phyloP scores from a whole-genome alignment of 2,888 invertebrate species.

The Gerris lacustris region DNA sequence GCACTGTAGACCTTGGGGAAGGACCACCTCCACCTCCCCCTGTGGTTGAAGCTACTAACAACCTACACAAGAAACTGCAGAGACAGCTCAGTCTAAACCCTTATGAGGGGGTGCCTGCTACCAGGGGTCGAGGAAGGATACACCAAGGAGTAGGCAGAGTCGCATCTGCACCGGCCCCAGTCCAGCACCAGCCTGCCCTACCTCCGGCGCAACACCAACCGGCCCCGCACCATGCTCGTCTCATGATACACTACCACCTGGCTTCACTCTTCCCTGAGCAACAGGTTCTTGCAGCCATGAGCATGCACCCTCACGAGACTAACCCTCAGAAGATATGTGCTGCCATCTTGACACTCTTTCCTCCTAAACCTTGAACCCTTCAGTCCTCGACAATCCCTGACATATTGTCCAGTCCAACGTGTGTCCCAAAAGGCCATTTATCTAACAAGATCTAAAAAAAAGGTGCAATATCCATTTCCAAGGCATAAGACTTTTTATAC shows the following conservation, averaged over 20 bases:
- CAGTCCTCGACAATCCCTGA: no score
- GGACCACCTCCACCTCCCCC: slow-evolving; percentile 27
- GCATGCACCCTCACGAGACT: slow-evolving; percentile 73
- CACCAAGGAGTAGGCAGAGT: slow-evolving; percentile 50
- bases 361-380: slow-evolving; percentile 21
- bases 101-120: slow-evolving; percentile 26
- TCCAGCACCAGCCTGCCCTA: slow-evolving; percentile 37
- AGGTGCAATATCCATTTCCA: no score
- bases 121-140: slow-evolving; percentile 14
- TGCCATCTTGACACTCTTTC: slow-evolving; percentile 57
- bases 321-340: slow-evolving; percentile 83
- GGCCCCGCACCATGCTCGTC: slow-evolving; percentile 23
- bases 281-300: slow-evolving; percentile 80
- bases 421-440: no score
- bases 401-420: no score
- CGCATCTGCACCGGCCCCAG: slow-evolving; percentile 56
- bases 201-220: slow-evolving; percentile 39
- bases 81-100: slow-evolving; percentile 75
- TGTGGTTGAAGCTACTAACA: slow-evolving; percentile 32
- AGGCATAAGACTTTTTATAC: no score
- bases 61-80: slow-evolving; percentile 64
- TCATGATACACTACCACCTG: slow-evolving; percentile 64
- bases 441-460: no score
- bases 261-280: slow-evolving; percentile 84
- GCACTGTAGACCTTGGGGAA: slow-evolving; percentile 9